Percentiles rank a stretch among this genome's conserved stretches.
These are phyloP conservation scores for Heliothis subflexa DNA, from an alignment of 1,140 invertebrate genomes.

Conservation along the genomic window DNA sequence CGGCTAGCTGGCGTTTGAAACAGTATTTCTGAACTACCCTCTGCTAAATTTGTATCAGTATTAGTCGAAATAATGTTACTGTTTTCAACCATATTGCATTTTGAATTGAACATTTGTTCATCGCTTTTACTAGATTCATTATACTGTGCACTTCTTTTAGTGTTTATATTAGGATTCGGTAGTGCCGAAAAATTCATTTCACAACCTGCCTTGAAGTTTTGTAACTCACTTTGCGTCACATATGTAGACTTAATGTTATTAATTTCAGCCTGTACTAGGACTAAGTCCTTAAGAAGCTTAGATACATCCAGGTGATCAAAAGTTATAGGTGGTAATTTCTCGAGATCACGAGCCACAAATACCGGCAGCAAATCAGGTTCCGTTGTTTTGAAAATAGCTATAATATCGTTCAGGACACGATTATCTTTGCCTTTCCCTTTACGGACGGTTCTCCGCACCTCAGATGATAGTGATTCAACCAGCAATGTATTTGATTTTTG, in stretches of 20 bases:
- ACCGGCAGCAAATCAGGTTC: constrained; percentile 49
- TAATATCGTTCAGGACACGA: constrained; percentile 40
- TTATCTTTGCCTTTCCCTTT: constrained; percentile 52
- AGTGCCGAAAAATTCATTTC: background rate
- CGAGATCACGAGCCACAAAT: constrained; percentile 50
- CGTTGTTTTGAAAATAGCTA: constrained; percentile 36
- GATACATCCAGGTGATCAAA: constrained; percentile 45
- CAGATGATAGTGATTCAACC: constrained; percentile 50
- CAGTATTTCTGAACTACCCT: no score
- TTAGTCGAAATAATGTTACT: no score
- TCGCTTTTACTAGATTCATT: constrained; percentile 13
- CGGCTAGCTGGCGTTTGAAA: no score
- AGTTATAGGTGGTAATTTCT: constrained; percentile 46
- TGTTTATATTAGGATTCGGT: constrained; percentile 45
- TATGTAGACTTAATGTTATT: constrained; percentile 46
- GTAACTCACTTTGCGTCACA: constrained; percentile 39
- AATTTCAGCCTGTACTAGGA: constrained; percentile 44
- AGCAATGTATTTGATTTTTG: constrained; percentile 52
- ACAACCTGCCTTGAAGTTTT: constrained; percentile 36
- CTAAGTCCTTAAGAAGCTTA: constrained; percentile 51
- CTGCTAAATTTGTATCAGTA: no score
- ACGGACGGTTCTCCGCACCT: constrained; percentile 41
- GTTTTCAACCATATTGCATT: no score
- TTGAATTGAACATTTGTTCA: no score
- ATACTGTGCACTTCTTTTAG: constrained; percentile 44